Percentiles rank a stretch among this genome's conserved stretches.
phyloP scores from a whole-genome alignment of 2,888 invertebrate species.

The Mongoloraphidia duomilia region DNA sequence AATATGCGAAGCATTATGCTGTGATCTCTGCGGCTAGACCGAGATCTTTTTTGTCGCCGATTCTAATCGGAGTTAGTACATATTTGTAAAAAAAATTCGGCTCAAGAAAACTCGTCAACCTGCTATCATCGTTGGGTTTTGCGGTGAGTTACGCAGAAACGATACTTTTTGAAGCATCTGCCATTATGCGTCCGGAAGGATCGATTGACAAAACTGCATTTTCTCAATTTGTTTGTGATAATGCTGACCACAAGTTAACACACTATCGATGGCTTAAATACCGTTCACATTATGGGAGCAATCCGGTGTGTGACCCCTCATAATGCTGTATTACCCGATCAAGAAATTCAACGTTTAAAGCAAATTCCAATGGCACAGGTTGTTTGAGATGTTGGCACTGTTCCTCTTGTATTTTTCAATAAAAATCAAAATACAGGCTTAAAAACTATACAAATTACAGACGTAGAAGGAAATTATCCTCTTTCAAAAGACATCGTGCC shows the following conservation, averaged over 20 bases:
- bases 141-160: constrained; percentile 16
- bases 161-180: constrained; percentile 14
- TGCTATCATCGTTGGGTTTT: constrained; percentile 14
- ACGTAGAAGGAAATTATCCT: constrained; percentile 4
- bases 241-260: constrained; percentile 12
- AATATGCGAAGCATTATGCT: constrained; percentile 12
- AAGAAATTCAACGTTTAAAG: constrained; percentile 4
- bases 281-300: constrained; percentile 15
- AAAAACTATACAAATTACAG: constrained; percentile 6
- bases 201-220: constrained; percentile 4
- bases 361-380: constrained; percentile 8
- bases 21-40: constrained; percentile 14
- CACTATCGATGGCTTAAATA: constrained; percentile 12
- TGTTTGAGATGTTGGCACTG: constrained; percentile 4
- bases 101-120: constrained; percentile 13
- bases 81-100: constrained; percentile 17
- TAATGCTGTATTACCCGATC: constrained; percentile 7
- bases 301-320: constrained; percentile 11
- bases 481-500: constrained; percentile 3
- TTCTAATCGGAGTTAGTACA: constrained; percentile 9
- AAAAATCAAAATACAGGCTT: constrained; percentile 6
- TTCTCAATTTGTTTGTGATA: constrained; percentile 14
- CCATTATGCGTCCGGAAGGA: constrained; percentile 11
- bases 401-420: constrained; percentile 6
- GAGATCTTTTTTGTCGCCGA: constrained; percentile 12